These are phyloP conservation scores for Gymnocephalus cernua DNA, from an alignment of 2,113 vertebrate species.

Conservation along the genomic window DNA sequence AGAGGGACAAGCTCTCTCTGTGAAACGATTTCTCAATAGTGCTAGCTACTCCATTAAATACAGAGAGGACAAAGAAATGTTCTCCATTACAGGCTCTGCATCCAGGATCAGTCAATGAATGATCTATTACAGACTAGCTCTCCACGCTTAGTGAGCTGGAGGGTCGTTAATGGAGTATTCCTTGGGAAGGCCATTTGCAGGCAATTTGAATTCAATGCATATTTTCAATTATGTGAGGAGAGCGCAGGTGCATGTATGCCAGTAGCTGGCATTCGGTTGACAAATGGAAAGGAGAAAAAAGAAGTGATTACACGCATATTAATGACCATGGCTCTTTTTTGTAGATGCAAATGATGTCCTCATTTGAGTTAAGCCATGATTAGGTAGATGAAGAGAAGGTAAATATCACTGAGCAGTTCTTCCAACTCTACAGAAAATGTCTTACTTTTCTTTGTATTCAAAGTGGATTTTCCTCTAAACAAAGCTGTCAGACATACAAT, in stretches of 20 bases:
- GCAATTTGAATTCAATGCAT: conserved; percentile 62
- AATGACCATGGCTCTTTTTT: conserved; percentile 27
- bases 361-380: conserved; percentile 2
- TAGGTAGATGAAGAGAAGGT: not conserved
- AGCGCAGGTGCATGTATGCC: conserved; percentile 39
- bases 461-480: not conserved
- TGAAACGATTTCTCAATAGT: conserved; percentile 65
- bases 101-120: conserved; percentile 60
- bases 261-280: conserved; percentile 24
- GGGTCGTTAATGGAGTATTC: conserved; percentile 57
- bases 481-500: conserved; percentile 1
- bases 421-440: not conserved
- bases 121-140: conserved; percentile 58
- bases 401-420: conserved; percentile 10
- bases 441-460: not conserved
- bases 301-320: conserved; percentile 24
- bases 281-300: conserved; percentile 37
- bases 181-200: conserved; percentile 53
- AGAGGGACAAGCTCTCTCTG: conserved; percentile 42
- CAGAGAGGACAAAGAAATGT: conserved; percentile 62
- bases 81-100: conserved; percentile 56
- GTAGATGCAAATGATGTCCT: conserved; percentile 22
- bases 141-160: conserved; percentile 65
- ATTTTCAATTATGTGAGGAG: conserved; percentile 52
- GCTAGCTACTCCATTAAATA: conserved; percentile 69